Conservation (phyloP, 2,888 invertebrate species). For the Scrobipalpa atriplicella region DNA sequence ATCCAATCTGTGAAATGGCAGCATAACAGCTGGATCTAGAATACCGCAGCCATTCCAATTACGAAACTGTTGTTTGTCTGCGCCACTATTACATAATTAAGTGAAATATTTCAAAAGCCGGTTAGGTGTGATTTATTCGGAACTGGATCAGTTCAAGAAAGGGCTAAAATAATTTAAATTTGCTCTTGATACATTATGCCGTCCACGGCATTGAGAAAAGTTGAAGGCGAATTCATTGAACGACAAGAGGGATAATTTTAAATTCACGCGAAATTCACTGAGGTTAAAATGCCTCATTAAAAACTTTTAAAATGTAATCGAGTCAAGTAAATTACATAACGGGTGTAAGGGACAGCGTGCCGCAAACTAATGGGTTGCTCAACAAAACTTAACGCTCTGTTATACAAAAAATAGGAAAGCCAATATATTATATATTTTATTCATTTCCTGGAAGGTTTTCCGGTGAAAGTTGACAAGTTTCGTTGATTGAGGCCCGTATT, state of each 20-base stretch:
- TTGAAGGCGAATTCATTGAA: neutral
- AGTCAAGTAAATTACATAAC: too few species aligned
- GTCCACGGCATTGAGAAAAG: neutral
- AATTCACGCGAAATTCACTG: too few species aligned
- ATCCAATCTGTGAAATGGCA: slow-evolving; percentile 4
- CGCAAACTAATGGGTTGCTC: too few species aligned
- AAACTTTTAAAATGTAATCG: too few species aligned
- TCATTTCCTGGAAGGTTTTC: too few species aligned
- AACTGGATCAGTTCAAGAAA: slow-evolving; percentile 2
- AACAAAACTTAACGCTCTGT: too few species aligned
- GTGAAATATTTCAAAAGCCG: slow-evolving; percentile 7
- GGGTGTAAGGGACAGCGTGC: too few species aligned
- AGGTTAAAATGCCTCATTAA: too few species aligned
- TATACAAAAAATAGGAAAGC: too few species aligned
- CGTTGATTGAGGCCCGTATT: too few species aligned
- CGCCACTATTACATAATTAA: slow-evolving; percentile 8
- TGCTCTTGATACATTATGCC: neutral
- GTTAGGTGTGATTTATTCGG: slow-evolving; percentile 6
- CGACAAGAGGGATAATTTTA: neutral
- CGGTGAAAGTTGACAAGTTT: too few species aligned
- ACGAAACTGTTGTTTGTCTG: slow-evolving; percentile 6
- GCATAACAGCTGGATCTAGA: neutral
- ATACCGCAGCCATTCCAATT: slow-evolving; percentile 5
- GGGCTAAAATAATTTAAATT: neutral
- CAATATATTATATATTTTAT: too few species aligned